Evolutionary conservation across 35 echinoderm and acorn worm genomes (phyloP).

Genomic region (Apostichopus parvimensis): DNA sequence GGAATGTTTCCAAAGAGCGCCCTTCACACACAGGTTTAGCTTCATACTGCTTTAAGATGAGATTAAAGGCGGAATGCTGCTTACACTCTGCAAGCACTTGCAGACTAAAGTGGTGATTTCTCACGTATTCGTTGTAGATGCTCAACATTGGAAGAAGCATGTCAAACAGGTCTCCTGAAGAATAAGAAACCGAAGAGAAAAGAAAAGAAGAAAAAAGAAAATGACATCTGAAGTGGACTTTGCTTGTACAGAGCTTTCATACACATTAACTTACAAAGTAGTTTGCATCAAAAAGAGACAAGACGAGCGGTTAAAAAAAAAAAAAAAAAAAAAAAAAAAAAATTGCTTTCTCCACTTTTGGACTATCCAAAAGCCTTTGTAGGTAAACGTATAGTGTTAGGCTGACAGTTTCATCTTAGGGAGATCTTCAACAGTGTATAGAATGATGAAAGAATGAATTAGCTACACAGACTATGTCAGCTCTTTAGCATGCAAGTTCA

Average conservation of each 20-base stretch:
- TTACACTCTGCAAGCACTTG: constrained; percentile 97
- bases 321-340: not conserved
- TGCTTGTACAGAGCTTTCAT: no score
- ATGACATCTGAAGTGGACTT: no score
- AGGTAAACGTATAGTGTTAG: no score
- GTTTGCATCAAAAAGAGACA: no score
- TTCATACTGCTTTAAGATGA: constrained; percentile 85
- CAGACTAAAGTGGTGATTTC: constrained; percentile 95
- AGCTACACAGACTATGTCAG: no score
- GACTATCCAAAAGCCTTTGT: no score
- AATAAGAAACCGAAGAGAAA: not conserved
- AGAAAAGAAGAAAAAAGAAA: no score
- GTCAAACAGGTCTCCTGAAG: constrained; percentile 88
- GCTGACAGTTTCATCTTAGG: no score
- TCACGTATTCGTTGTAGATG: constrained; percentile 98
- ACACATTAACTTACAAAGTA: no score
- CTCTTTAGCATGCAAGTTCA: no score
- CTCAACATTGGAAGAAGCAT: constrained; percentile 98
- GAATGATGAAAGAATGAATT: no score
- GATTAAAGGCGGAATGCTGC: constrained; percentile 76
- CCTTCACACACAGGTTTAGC: constrained; percentile 91
- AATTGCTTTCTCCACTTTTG: not conserved
- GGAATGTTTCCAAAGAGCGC: constrained; percentile 89
- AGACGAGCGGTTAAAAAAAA: not conserved
- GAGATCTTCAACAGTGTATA: no score